Base-by-base conservation (phyloP, 2,797 vertebrate species). In the Phataginus tetradactyla region DNA sequence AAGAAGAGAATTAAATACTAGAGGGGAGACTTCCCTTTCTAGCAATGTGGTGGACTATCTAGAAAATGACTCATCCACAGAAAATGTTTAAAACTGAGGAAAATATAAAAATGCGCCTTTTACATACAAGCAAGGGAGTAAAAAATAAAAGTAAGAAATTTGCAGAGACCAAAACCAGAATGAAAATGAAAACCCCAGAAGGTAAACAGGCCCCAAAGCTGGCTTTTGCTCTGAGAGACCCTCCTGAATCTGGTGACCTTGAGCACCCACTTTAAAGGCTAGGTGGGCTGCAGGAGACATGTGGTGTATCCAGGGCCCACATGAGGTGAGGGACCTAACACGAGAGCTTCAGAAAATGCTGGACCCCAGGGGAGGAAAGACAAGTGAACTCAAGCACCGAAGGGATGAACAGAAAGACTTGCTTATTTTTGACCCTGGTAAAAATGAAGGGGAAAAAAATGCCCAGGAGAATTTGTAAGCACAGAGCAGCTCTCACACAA, bases 71-170 rank as follows among this genome's bases (percentile, higher is more conserved):
- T 39, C 39, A 45, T 21, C 13, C 66, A 84, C 53, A 29, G 49
- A 53, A 87, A 90, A 51, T 5, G 25, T 10, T 29, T 7, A 51
- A 71, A 86, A 53, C 27, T 5, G 6, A 61, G 27, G 61, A 25
- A 74, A 63, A 87, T 18, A 55, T 27, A 69, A 84, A 90, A 83
- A 42, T 66, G 18, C 18, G 15, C 42, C 75, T 95, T 66, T 55
- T 32, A 72, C 91, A 74, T 63, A 9, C 32, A 95, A 77, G 45
- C 14, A 69, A 61, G 39, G 21, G 7, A 39, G 25, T 71, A 29
- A 79, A 45, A 86, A 49, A 15, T 29, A 37, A 71, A 81, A 68
- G 6, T 29, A 49, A 85, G 39, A 45, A 51, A 64, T 39, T 29
- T 75, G 20, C 39, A 77, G 71, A 75, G 14, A 17, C n/a, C 61